These are phyloP conservation scores for Aethes cnicana DNA, from an alignment of 2,888 invertebrate genomes.

Conservation along the genomic window DNA sequence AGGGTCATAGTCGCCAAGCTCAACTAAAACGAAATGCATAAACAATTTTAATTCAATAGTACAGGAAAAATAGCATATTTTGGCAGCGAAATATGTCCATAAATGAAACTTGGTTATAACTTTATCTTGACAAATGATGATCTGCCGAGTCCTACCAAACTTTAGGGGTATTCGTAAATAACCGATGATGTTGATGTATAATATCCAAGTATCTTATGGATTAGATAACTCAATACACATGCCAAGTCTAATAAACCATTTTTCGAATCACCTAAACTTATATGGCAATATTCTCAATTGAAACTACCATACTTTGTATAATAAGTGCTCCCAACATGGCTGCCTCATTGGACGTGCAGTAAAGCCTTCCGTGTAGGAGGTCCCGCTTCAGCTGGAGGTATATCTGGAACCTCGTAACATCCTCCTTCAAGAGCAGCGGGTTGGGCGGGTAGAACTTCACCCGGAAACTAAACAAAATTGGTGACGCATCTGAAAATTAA, in stretches of 20 bases:
- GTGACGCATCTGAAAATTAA: conserved; percentile 91
- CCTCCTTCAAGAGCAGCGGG: conserved; percentile 95
- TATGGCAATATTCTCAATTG: no score
- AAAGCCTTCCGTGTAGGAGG: conserved; percentile 95
- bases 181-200: no score
- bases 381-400: conserved; percentile 97
- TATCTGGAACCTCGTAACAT: conserved; percentile 96
- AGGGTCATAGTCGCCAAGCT: conserved; percentile 96
- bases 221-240: no score
- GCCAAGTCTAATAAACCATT: no score
- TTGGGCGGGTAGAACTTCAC: conserved; percentile 99
- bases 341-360: conserved; percentile 94
- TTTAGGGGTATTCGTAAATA: no score
- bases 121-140: no score
- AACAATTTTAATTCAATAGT: no score
- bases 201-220: no score
- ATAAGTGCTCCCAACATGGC: conserved; percentile 95
- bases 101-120: no score
- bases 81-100: background rate
- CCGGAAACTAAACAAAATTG: conserved; percentile 96
- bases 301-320: conserved; percentile 89
- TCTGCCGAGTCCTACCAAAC: no score
- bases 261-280: no score
- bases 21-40: conserved; percentile 84
- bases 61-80: background rate